A percentile compares a stretch with the other conserved stretches of the same genome.
These are phyloP conservation scores for Ceratitis capitata DNA, from an alignment of 1,140 invertebrate species.

Conservation along the genomic window DNA sequence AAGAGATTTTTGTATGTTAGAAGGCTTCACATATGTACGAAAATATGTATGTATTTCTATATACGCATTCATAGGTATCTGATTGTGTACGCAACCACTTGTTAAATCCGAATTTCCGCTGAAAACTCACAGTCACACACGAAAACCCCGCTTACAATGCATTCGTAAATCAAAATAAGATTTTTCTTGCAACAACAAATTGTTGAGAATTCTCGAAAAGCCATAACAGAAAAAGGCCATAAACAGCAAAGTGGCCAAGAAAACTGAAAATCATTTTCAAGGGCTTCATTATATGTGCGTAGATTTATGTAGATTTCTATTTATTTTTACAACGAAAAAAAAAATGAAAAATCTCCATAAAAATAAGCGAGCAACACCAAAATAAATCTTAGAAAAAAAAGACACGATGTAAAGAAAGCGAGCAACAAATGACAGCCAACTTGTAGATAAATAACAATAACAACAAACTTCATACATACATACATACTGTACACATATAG, in stretches of 20 bases:
- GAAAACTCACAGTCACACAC: not conserved
- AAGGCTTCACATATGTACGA: not conserved
- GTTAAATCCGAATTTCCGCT: not conserved
- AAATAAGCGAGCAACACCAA: not conserved
- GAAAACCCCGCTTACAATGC: not conserved
- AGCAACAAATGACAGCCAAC: not conserved
- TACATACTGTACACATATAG: too few relatives aligned
- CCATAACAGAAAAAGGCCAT: not conserved
- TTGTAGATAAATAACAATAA: not conserved
- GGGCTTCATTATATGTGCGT: not conserved
- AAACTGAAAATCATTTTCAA: constrained; percentile 19
- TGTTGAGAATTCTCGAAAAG: not conserved
- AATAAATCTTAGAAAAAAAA: too few relatives aligned
- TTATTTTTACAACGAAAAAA: not conserved
- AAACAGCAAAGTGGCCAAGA: not conserved
- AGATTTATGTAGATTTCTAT: not conserved
- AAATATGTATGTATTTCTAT: not conserved
- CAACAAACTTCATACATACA: not conserved
- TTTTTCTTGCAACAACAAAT: not conserved
- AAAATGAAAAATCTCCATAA: not conserved
- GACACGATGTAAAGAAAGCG: not conserved
- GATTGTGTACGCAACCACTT: not conserved
- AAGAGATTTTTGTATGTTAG: not conserved
- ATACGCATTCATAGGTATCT: too few relatives aligned
- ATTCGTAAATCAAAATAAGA: not conserved